Percentiles rank a stretch among this genome's conserved stretches.
These are phyloP conservation scores for Drosophila sechellia DNA, from an alignment of 1,140 invertebrate genomes.

Conservation along the genomic window DNA sequence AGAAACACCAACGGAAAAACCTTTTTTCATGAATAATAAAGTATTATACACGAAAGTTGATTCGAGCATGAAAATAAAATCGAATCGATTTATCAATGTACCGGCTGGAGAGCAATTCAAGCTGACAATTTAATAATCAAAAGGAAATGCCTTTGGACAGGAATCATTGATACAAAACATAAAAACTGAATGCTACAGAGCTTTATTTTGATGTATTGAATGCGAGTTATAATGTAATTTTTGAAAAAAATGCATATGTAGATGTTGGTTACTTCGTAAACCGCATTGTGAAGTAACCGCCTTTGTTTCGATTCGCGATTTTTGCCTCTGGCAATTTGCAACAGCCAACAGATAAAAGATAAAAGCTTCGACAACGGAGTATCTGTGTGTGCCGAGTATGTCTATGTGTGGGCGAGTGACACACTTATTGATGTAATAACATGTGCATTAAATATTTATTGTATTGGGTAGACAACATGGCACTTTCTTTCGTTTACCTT, in stretches of 20 bases:
- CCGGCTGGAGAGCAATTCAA: conserved; percentile 54
- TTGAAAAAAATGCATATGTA: too few relatives aligned
- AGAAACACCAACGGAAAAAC: conserved; percentile 34
- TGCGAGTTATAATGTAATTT: too few relatives aligned
- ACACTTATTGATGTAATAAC: conserved; percentile 83
- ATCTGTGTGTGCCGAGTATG: background rate
- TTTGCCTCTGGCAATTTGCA: conserved; percentile 12
- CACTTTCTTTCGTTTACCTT: conserved; percentile 64
- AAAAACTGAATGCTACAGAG: too few relatives aligned
- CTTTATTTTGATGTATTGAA: too few relatives aligned
- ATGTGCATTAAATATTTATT: conserved; percentile 83
- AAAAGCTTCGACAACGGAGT: conserved; percentile 65
- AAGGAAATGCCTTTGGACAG: background rate
- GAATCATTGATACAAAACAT: background rate
- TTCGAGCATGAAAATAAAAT: conserved; percentile 50
- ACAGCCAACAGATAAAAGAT: conserved; percentile 59
- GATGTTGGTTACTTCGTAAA: background rate
- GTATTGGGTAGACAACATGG: conserved; percentile 79
- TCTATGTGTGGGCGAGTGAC: conserved; percentile 55
- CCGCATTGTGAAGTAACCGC: background rate
- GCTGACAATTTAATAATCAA: conserved; percentile 64
- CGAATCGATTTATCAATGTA: conserved; percentile 62
- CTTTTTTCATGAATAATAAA: conserved; percentile 63
- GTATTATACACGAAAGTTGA: conserved; percentile 29
- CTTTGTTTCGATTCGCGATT: background rate